phyloP scores from a whole-genome alignment of 2,113 vertebrate genomes.

The Oxyura jamaicensis region DNA sequence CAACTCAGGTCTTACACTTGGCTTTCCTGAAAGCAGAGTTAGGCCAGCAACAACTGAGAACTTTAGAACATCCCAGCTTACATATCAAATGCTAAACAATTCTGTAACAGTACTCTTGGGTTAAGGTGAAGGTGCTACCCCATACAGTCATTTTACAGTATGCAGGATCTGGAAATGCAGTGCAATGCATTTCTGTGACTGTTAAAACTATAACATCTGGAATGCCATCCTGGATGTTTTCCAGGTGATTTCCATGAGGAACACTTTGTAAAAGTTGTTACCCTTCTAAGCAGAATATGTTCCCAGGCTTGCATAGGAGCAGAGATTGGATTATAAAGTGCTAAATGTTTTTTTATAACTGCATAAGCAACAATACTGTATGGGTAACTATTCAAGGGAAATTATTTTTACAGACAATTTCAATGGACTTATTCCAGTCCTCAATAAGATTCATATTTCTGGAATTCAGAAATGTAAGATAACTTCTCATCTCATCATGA shows the following conservation, averaged over 20 bases:
- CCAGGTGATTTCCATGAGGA: conserved; percentile 84
- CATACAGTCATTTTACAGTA: conserved; percentile 26
- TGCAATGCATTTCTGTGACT: conserved; percentile 64
- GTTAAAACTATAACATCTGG: conserved; percentile 84
- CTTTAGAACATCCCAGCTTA: background rate
- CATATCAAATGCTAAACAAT: conserved; percentile 33
- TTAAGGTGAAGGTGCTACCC: conserved; percentile 39
- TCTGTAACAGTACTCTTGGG: conserved; percentile 16
- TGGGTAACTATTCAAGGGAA: conserved; percentile 82
- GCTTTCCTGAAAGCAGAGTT: background rate
- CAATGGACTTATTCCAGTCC: conserved; percentile 76
- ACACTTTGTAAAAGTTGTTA: conserved; percentile 85
- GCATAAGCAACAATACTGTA: conserved; percentile 80
- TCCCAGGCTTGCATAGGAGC: conserved; percentile 77
- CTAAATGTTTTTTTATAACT: conserved; percentile 85
- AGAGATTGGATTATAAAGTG: conserved; percentile 85
- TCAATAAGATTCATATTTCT: conserved; percentile 80
- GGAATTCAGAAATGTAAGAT: conserved; percentile 71
- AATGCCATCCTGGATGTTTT: conserved; percentile 81
- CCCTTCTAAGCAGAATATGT: conserved; percentile 75
- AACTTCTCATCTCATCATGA: conserved; percentile 39
- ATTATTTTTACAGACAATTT: conserved; percentile 84
- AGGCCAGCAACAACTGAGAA: background rate
- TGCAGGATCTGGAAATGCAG: conserved; percentile 59
- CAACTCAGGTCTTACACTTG: background rate